Percentiles rank a stretch among this genome's conserved stretches.
These are phyloP conservation scores for Pampus argenteus DNA, from an alignment of 2,797 vertebrate species.

Conservation along the genomic window DNA sequence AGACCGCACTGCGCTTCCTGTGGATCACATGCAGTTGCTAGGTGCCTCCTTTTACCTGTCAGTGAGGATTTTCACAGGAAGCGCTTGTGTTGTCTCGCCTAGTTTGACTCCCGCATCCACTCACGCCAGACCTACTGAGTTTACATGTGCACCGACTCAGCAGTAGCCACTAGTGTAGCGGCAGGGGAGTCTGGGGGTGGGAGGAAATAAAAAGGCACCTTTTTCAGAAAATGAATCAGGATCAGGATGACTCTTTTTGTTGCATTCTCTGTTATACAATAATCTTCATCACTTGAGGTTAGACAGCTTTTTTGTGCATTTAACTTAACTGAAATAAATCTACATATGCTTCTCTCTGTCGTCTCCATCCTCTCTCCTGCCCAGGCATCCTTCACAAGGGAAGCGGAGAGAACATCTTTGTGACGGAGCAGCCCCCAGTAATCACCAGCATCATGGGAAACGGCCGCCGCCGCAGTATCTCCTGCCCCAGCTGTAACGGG, in stretches of 20 bases:
- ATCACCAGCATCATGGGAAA: constrained; percentile 99
- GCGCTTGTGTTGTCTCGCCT: constrained; percentile 42
- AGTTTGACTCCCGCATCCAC: constrained; percentile 36
- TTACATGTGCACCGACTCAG: constrained; percentile 21
- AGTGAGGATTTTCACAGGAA: constrained; percentile 57
- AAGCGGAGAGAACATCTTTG: constrained; percentile 97
- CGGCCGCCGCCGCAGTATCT: constrained; percentile 95
- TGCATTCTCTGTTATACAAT: too few species aligned
- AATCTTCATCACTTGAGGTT: neutral
- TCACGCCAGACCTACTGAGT: constrained; percentile 3
- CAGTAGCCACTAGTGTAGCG: constrained; percentile 6
- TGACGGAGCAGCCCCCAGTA: constrained; percentile 97
- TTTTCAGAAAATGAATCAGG: too few species aligned
- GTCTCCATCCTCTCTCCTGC: neutral
- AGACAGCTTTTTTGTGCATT: neutral
- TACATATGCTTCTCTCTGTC: neutral
- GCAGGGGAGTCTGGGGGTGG: neutral
- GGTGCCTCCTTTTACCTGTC: constrained; percentile 45
- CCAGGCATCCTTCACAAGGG: constrained; percentile 98
- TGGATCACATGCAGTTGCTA: constrained; percentile 40
- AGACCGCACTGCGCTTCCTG: constrained; percentile 31
- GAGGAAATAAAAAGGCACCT: neutral
- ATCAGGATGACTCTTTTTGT: too few species aligned
- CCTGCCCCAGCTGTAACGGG: constrained; percentile 98
- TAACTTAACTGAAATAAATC: neutral